Evolutionary conservation across 1,140 invertebrate genomes (phyloP), one percentile per base, ranked within the genome.

Genomic region (Muscidifurax raptorellus): DNA sequence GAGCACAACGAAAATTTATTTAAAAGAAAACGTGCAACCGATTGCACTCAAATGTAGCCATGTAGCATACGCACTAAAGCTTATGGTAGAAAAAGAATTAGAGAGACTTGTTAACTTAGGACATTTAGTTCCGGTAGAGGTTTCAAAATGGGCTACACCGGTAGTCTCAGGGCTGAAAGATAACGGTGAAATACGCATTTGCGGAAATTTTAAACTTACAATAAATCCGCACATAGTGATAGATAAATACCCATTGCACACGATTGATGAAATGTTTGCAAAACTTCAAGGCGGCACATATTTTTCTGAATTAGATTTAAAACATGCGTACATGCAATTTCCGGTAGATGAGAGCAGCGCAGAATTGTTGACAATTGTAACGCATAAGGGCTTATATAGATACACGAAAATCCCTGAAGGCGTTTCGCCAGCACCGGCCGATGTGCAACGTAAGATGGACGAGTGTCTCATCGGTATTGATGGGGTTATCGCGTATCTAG

Each of bases 371-470:
- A 77, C 71, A 32, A 77, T 83, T 13, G 67, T 27, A 7, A 76
- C 47, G 30, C 74, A 74, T 28, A 27, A 40, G 27, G 75, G 75
- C 1, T 66, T 83, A 36, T 83, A 27, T 22, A 59, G 30, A 36
- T 83, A 74, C 28, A 83, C 36, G 40, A 83, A 75, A 66, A 75
- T 79, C 1, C 40, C 40, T 22, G 77, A 79, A 66, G 77, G 77
- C 0, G 28, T 79, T 4, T 18, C 77, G 9, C 44, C 77, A 7
- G 27, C 40, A 22, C 77, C 52, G 59, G 77, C 28, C 1, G 44
- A 52, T 13, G 12, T 59, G 7, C 79, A 80, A 28, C 75, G 72
- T 79, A 86, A 86, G 47, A 87, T 88, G 77, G 87, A 88, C 27
- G 76, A 84, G 40, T 84, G 84, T 83, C 52, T 88, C 44, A 22